Evolutionary conservation across 1,140 invertebrate genomes (phyloP), one percentile per base, ranked within the genome.

Genomic region (Limonius californicus): DNA sequence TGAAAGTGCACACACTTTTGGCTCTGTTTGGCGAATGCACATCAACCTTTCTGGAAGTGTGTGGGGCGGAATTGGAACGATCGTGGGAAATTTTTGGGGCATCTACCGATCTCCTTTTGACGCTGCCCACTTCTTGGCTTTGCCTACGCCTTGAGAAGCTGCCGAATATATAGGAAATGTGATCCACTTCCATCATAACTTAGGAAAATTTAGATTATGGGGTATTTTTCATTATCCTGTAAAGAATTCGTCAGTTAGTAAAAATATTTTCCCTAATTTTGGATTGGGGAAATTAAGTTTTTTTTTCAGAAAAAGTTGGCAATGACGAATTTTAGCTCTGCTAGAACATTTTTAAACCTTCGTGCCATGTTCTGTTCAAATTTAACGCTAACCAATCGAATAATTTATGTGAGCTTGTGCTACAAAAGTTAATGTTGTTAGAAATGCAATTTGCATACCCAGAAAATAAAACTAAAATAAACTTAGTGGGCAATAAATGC

Each of bases 151-250:
- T 71, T 0, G 81, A 75, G 66, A 84, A 84, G 68, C 82, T 84
- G 64, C 83, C 82, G 69, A 84, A 84, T 69, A 84, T 84, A 70
- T 82, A 83, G 18, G 80, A 71, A 64, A 82, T 79, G 64, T 81
- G 78, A 63, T 83, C 82, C 76, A 83, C 82, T 81, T 83, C 82
- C 65, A 65, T 73, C 45, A 50, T 27, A 27, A n/a, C n/a, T n/a
- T n/a, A n/a, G n/a, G n/a, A n/a, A n/a, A n/a, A n/a, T n/a, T n/a
- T n/a, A n/a, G n/a, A n/a, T n/a, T n/a, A n/a, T n/a, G n/a, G n/a
- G n/a, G n/a, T n/a, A n/a, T n/a, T n/a, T n/a, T n/a, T n/a, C n/a
- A n/a, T n/a, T n/a, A n/a, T n/a, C n/a, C n/a, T n/a, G n/a, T n/a
- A n/a, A n/a, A n/a, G n/a, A n/a, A n/a, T n/a, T n/a, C n/a, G n/a